A percentile compares a stretch with the other conserved stretches of the same genome.
Evolutionary conservation across 2,113 vertebrate genomes (phyloP).

Genomic region (Cochlearius cochlearius): DNA sequence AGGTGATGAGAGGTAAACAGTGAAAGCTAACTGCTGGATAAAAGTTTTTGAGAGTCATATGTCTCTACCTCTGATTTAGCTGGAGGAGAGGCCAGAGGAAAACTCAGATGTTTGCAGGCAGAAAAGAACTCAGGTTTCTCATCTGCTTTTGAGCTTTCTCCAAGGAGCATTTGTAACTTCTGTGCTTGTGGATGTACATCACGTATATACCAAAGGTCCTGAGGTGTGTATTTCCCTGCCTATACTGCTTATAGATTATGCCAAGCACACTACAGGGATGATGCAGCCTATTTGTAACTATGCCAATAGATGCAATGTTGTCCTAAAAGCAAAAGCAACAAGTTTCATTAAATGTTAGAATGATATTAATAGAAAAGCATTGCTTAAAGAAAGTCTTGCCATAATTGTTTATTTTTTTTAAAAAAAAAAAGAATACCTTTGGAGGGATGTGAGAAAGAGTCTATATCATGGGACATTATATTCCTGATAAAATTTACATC

Average conservation of each 20-base stretch:
- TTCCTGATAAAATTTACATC: conserved; percentile 23
- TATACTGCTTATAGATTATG: neutral
- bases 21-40: neutral
- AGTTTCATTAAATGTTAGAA: neutral
- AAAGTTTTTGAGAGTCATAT: neutral
- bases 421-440: neutral
- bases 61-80: neutral
- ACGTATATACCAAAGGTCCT: neutral
- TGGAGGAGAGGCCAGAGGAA: neutral
- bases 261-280: neutral
- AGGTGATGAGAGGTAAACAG: neutral
- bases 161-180: neutral
- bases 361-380: neutral
- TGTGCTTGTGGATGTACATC: neutral
- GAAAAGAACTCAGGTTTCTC: neutral
- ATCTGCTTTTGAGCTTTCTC: neutral
- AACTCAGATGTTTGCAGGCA: neutral
- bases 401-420: neutral
- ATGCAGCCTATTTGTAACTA: neutral
- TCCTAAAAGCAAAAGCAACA: conserved; percentile 18
- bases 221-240: conserved; percentile 1
- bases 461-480: neutral
- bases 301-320: neutral
- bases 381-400: neutral
- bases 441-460: neutral